phyloP scores from a whole-genome alignment of 2,113 vertebrate genomes.

The Brienomyrus longianalis region DNA sequence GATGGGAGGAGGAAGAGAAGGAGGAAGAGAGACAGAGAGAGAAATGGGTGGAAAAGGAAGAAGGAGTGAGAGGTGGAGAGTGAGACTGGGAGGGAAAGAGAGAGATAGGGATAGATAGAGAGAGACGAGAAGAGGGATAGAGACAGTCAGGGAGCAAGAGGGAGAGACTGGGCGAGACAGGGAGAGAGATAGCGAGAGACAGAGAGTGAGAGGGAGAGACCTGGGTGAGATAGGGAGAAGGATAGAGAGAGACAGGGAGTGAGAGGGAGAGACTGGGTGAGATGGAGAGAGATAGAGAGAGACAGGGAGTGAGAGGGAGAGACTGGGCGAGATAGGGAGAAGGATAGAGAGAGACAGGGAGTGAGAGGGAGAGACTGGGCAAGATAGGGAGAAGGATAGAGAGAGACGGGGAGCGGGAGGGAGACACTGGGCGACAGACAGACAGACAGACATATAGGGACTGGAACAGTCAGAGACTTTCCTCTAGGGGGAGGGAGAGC shows the following conservation, averaged over 20 bases:
- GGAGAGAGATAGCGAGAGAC: not conserved
- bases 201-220: not conserved
- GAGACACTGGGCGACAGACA: too few relatives aligned
- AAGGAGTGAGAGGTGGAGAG: not conserved
- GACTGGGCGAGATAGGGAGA: slow-evolving; percentile 32
- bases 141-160: not conserved
- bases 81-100: not conserved
- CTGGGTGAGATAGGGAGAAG: not conserved
- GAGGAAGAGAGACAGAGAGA: slow-evolving; percentile 7
- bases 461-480: not conserved
- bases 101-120: slow-evolving; percentile 37
- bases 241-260: slow-evolving; percentile 17
- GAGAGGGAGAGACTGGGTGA: not conserved
- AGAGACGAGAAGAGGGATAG: slow-evolving; percentile 4
- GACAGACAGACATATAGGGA: not conserved
- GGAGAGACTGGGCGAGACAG: not conserved
- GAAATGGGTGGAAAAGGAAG: not conserved
- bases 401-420: not conserved
- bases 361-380: not conserved
- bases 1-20: not conserved
- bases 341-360: slow-evolving; percentile 28
- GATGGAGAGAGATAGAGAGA: not conserved
- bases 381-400: not conserved
- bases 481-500: not conserved
- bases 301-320: not conserved